A percentile compares a stretch with the other conserved stretches of the same genome.
These are phyloP conservation scores for Ariopsis seemanni DNA, from an alignment of 2,113 vertebrate species.

Conservation along the genomic window DNA sequence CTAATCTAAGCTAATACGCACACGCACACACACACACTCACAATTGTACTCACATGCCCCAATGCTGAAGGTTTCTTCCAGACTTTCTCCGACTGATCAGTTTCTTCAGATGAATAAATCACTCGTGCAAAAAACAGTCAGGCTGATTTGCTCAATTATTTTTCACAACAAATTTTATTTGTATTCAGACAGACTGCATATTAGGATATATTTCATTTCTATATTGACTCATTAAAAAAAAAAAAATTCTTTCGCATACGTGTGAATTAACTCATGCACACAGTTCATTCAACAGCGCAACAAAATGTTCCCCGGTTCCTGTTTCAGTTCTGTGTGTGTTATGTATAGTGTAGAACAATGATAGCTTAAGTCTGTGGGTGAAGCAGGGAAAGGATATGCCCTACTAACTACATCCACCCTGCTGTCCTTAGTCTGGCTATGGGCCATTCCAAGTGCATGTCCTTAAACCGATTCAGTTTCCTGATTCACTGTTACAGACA, in stretches of 20 bases:
- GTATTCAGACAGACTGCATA: neutral
- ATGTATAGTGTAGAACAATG: constrained; percentile 48
- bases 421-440: constrained; percentile 69
- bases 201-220: neutral
- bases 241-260: neutral
- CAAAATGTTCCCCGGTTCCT: constrained; percentile 16
- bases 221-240: neutral
- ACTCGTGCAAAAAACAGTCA: neutral
- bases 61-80: neutral
- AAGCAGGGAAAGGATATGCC: constrained; percentile 70
- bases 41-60: neutral
- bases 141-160: neutral
- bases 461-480: constrained; percentile 71
- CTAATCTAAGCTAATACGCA: neutral
- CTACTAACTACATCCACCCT: constrained; percentile 74
- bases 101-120: neutral
- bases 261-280: neutral
- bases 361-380: constrained; percentile 67
- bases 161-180: neutral
- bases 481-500: constrained; percentile 65
- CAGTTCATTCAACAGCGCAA: neutral
- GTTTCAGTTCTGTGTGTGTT: constrained; percentile 21
- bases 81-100: neutral
- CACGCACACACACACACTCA: too few species aligned
- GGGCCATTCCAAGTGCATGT: constrained; percentile 68